Percentiles rank a stretch among this genome's conserved stretches.
Conservation (phyloP, 2,113 vertebrate genomes). For the Mustelus asterias region DNA sequence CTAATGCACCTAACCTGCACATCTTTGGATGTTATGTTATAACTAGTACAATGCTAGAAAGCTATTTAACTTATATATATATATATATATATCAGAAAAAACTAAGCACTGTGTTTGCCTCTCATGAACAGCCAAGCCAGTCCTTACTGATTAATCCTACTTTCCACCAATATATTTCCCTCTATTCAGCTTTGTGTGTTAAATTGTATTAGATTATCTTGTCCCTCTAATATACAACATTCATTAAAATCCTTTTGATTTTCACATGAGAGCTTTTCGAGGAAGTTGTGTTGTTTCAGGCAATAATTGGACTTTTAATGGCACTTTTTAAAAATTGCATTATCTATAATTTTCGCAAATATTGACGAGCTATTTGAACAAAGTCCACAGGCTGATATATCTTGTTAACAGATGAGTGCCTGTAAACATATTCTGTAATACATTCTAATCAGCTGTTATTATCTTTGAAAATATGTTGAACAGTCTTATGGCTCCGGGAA, state of each 20-base stretch:
- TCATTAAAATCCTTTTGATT: neutral
- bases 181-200: neutral
- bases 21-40: no score
- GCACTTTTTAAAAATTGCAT: neutral
- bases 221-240: neutral
- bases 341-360: neutral
- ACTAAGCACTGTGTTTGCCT: neutral
- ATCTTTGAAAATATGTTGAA: neutral
- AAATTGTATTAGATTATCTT: neutral
- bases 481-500: neutral
- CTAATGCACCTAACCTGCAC: no score
- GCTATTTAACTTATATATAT: neutral
- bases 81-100: no score
- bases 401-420: neutral
- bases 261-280: neutral
- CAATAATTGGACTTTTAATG: neutral
- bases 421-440: slow-evolving; percentile 2
- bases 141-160: neutral
- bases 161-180: neutral
- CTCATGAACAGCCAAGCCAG: neutral
- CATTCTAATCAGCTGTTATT: neutral
- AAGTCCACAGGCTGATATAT: neutral
- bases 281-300: neutral
- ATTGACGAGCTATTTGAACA: neutral
- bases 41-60: neutral